phyloP scores from a whole-genome alignment of 2,797 vertebrate genomes.

The Trachurus trachurus region DNA sequence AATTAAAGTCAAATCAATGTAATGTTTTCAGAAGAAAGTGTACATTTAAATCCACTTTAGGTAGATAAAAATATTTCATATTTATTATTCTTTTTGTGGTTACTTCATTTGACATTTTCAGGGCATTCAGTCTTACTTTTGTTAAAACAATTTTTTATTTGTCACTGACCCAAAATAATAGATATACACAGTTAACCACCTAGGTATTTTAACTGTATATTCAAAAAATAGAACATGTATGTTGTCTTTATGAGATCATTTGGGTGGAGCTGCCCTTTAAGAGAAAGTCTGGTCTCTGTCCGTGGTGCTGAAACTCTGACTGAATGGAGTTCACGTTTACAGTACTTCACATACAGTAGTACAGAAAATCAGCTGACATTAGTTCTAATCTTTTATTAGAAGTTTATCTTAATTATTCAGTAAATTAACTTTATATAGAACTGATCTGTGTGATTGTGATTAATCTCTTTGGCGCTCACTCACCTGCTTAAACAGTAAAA shows the following conservation, averaged over 20 bases:
- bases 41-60: no score
- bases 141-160: no score
- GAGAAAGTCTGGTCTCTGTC: slow-evolving; percentile 32
- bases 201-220: neutral
- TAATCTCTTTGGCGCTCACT: neutral
- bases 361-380: neutral
- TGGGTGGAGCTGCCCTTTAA: neutral
- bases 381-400: neutral
- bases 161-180: no score
- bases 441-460: neutral
- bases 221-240: neutral
- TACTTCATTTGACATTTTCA: no score
- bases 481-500: slow-evolving; percentile 18
- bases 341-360: neutral
- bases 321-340: no score
- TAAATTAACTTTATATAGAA: no score
- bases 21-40: no score
- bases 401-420: neutral
- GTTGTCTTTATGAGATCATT: neutral
- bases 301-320: slow-evolving; percentile 45
- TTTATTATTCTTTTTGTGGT: no score
- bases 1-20: no score
- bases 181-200: no score
- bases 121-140: no score
- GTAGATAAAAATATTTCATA: no score